These are phyloP conservation scores for Agrochola macilenta DNA, from an alignment of 2,888 invertebrate genomes.

Conservation along the genomic window DNA sequence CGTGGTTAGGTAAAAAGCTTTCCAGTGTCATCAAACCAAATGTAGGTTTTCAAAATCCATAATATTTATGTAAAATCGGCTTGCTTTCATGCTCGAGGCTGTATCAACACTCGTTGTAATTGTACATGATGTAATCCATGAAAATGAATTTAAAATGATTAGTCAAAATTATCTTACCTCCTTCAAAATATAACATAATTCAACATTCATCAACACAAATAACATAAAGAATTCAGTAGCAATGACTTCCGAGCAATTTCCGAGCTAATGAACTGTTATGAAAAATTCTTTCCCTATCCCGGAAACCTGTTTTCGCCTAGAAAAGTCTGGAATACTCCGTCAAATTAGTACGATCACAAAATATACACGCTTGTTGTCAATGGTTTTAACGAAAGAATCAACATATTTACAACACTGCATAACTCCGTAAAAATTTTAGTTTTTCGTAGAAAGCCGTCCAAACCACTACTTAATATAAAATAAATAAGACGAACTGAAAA, in stretches of 20 bases:
- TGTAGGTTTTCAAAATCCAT: constrained; percentile 35
- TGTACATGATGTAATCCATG: constrained; percentile 2
- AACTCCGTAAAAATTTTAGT: constrained; percentile 53
- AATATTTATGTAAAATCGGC: constrained; percentile 13
- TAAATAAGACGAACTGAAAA: constrained; percentile 72
- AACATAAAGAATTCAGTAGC: constrained; percentile 38
- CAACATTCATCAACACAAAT: constrained; percentile 15
- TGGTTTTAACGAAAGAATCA: constrained; percentile 41
- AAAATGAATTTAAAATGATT: neutral
- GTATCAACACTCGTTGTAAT: constrained; percentile 11
- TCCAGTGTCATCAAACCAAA: constrained; percentile 34
- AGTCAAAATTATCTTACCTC: neutral
- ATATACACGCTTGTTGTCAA: constrained; percentile 32
- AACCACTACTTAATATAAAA: constrained; percentile 70
- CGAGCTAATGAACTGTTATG: constrained; percentile 56
- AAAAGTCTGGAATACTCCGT: constrained; percentile 25
- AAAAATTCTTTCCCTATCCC: constrained; percentile 46
- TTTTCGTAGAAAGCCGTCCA: constrained; percentile 55
- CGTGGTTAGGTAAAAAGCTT: constrained; percentile 49
- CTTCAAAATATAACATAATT: constrained; percentile 7
- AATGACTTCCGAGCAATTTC: constrained; percentile 26
- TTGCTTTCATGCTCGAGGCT: neutral
- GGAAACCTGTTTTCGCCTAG: constrained; percentile 35
- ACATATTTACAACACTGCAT: constrained; percentile 61
- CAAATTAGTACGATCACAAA: constrained; percentile 45